Base-by-base conservation (phyloP, 1,140 invertebrate species). In the Trichogramma pretiosum region DNA sequence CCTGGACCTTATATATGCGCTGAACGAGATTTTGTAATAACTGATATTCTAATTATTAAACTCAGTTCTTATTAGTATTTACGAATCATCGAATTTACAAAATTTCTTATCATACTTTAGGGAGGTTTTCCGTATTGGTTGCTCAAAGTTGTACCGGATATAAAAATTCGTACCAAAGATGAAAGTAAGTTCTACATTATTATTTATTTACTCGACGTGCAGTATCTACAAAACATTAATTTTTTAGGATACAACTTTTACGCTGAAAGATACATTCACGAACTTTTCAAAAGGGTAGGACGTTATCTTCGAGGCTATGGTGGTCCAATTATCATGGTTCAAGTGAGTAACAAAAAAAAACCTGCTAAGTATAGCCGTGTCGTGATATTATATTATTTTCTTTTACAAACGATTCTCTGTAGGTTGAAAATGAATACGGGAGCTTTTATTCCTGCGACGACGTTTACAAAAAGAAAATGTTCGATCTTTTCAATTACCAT, bases 1-100 rank as follows among this genome's bases (percentile, higher is more conserved):
- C 82, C 88, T 1, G 93, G 93, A 1, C 93, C 93, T 1, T 97
- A 90, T 56, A 94, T 95, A 46, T 93, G 91, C 72, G 88, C 87
- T 23, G 84, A 87, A 63, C 70, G 82, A 66, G 84, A 88, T 53
- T 77, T 83, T 68, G 82, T 82, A 62, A 74, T n/a, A n/a, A n/a
- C n/a, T n/a, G n/a, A n/a, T n/a, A n/a, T n/a, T n/a, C n/a, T n/a
- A n/a, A n/a, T n/a, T n/a, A n/a, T n/a, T n/a, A n/a, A n/a, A n/a
- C n/a, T n/a, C n/a, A n/a, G n/a, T 65, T n/a, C n/a, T n/a, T n/a
- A n/a, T 28, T 30, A 34, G 2, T 23, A 3, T 51, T 18, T 38
- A 7, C 11, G n/a, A 34, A 34, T 5, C 5, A 34, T 34, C 10
- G 10, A n/a, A 11, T n/a, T 16, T 5, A 34, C 5, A n/a, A 5